Base-by-base conservation (phyloP, 1,140 invertebrate genomes). In the Homarus americanus region DNA sequence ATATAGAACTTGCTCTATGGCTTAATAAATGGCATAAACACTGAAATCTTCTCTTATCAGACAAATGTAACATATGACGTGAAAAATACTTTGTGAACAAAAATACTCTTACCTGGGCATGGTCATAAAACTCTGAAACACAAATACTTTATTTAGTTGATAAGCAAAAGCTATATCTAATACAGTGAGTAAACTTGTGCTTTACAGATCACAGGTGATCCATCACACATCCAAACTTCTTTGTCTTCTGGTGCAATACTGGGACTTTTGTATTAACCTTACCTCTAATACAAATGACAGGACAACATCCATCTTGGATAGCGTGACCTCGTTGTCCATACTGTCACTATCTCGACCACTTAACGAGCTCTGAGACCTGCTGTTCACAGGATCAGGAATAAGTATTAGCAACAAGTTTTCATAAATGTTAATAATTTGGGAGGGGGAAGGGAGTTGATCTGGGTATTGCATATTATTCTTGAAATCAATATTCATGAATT, bases 221-320 rank as follows among this genome's bases (percentile, higher is more conserved):
- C 44, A 49, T 49, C 44, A 49, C 44, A 49, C 44, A 49, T 49
- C 15, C 15, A 15, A 7, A 49, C 44, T 49, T 49, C 7, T 49
- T 15, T 15, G 15, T 58, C 15, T 1, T 20, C 53, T 20, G 53
- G 17, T 20, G 17, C 53, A 24, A 58, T 58, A 58, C 20, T 58
- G 53, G 20, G 53, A 49, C n/a, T n/a, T n/a, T n/a, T n/a, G n/a
- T n/a, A n/a, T n/a, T n/a, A n/a, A n/a, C n/a, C 93, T 95, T 95
- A 99, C 98, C 96, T 99, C 98, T 88, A 99, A 95, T 94, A 98
- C 97, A 95, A 99, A 99, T 73, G 97, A 98, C 91, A 99, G 96
- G 82, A 99, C 98, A 92, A 99, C 98, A 96, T 99, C 98, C 95
- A 98, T 96, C 96, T 99, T 99, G 80, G 97, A 98, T 73, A 99